Evolutionary conservation across 2,113 vertebrate species (phyloP), one percentile per base, ranked within the genome.

Genomic region (Lophura nycthemera): DNA sequence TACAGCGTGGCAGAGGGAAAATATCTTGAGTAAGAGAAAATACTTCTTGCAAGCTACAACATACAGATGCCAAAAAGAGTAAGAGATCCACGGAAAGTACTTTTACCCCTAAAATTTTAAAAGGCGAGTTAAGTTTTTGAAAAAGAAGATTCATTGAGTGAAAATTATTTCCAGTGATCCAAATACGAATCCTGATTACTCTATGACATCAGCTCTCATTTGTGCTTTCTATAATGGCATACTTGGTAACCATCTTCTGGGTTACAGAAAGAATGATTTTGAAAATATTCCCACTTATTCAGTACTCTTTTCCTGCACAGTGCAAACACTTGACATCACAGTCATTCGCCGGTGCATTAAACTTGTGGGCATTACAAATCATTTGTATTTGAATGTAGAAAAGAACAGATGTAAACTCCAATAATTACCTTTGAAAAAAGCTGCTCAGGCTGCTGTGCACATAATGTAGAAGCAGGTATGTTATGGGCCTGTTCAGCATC

Each of bases 251-350:
- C 30, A 14, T 72, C 54, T 82, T 85, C 54, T 59, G 16, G 11
- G 25, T 81, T 78, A 75, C 56, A 60, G 45, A 80, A 85, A 32
- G 10, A 82, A 77, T 54, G 48, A 74, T 42, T 89, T 71, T 40
- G 52, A 79, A 84, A 86, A 52, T 84, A 34, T 61, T 79, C 87
- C 74, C 71, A 79, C n/a, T 61, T 72, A 82, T 3, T 69, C 71
- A 45, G 40, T 72, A 47, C 15, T 77, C 65, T 67, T 77, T 83
- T 84, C 34, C 73, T 29, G 40, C 1, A 0, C 0, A 59, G 42
- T 76, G 72, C 63, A 96, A 92, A 93, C 71, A 79, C 5, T 82
- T 82, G 74, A 86, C 54, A 13, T 40, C 71, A 74, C 40, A 93
- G 54, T 34, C 15, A 2, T 59, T 57, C 67, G 50, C n/a, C 30